Evolutionary conservation across 2,888 invertebrate genomes (phyloP).

Genomic region (Lasioglossum villosulum): DNA sequence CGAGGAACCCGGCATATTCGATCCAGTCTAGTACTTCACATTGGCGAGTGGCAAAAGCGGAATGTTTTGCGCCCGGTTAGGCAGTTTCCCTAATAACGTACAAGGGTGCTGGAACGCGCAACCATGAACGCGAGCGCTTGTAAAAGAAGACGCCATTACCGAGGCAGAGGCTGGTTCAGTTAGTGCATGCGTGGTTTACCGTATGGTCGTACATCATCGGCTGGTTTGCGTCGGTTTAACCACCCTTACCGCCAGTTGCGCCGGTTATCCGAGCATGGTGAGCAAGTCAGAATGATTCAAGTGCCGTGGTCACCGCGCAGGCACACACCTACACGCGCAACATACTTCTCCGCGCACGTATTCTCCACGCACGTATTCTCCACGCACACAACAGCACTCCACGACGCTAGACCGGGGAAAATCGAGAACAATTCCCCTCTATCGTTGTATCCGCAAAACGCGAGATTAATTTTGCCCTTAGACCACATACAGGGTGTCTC

Average conservation of each 20-base stretch:
- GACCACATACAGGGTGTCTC: too few species aligned
- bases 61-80: not conserved
- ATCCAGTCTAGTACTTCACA: not conserved
- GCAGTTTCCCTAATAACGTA: not conserved
- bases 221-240: constrained; percentile 66
- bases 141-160: constrained; percentile 36
- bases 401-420: constrained; percentile 10
- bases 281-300: constrained; percentile 65
- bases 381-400: constrained; percentile 2
- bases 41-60: not conserved
- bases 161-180: constrained; percentile 55
- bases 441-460: constrained; percentile 5
- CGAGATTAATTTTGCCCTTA: constrained; percentile 2
- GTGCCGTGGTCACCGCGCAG: constrained; percentile 46
- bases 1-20: not conserved
- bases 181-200: constrained; percentile 78
- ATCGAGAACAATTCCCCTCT: constrained; percentile 29
- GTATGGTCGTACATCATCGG: constrained; percentile 80
- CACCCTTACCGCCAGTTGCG: constrained; percentile 57
- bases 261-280: constrained; percentile 62
- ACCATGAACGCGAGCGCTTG: not conserved
- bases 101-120: not conserved
- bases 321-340: constrained; percentile 12
- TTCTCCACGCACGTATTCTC: too few species aligned
- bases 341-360: not conserved